Evolutionary conservation across 1,140 invertebrate genomes (phyloP), one percentile per base, ranked within the genome.

Genomic region (Caerostris darwini): DNA sequence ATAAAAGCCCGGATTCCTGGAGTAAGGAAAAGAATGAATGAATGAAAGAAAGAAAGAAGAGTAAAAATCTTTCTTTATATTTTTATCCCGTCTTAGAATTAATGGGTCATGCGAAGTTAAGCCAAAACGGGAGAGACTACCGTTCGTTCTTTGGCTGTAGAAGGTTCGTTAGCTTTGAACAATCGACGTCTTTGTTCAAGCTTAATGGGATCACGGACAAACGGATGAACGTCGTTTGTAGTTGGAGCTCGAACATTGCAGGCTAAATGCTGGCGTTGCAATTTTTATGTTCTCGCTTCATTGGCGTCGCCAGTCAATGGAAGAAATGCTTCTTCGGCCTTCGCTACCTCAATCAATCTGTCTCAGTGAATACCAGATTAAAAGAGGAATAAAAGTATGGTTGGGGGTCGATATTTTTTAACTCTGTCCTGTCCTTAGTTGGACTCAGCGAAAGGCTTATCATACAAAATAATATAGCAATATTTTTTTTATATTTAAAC

Each of bases 131-230:
- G 59, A 82, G 58, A 61, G 19, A 53, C 53, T 71, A 14, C 64
- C 34, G 7, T 91, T 56, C 90, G 56, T 82, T 82, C 69, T 59
- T 61, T 82, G 50, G 34, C 17, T n/a, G 56, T 14, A 34, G 67
- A 83, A 67, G 90, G 77, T 92, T 92, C 90, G 90, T 92, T 92
- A 92, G 90, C 57, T 92, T 92, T 85, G 59, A 67, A 92, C 90
- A 92, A 92, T 85, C 90, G 54, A 59, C 64, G 69, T 91, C 89
- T 91, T 91, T 91, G 89, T 85, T 83, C 71, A 81, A 81, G 58
- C 81, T 56, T 92, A 92, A 92, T 92, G 90, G 90, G 90, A 92
- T 92, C 90, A 85, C 50, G 57, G 81, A 92, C 81, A 85, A 77
- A 90, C 88, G 81, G 59, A 64, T 85, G 71, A 91, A 58, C 53